Evolutionary conservation across 2,113 vertebrate genomes (phyloP), one percentile per base, ranked within the genome.

Genomic region (Macquaria australasica): DNA sequence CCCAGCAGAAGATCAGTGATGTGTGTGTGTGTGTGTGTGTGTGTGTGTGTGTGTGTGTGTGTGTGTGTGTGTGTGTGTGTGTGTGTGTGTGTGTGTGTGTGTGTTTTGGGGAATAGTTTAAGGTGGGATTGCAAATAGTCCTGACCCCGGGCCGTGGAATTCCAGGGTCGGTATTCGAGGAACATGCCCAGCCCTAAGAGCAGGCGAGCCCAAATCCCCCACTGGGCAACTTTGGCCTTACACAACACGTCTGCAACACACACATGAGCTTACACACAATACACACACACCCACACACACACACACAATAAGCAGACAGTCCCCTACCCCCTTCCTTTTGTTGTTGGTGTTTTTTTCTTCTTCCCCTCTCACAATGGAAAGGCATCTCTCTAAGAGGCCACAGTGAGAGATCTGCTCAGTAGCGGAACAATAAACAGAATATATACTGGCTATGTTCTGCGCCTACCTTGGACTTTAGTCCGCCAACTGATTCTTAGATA

Each of bases 331-430:
- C 91, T 88, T 89, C 80, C 89, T 88, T 91, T 89, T 91, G 86
- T 94, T 94, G 93, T 93, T 91, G 91, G 93, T 93, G 87, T 93
- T 90, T 89, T 88, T 91, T 88, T 86, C 79, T 43, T 78, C 84
- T 64, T 73, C 84, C 85, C 85, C 81, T 69, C 81, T 86, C 77
- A 87, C 91, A 93, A 91, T 87, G 75, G 87, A 89, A 87, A 91
- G 87, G 88, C 89, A 92, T 91, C 87, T 90, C 87, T 84, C 84
- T 80, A 48, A 91, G 87, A 93, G 88, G 86, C 91, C 89, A 41
- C 90, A 91, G 71, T 58, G 58, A 89, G 81, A 87, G 81, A 88
- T 92, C 81, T 58, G 74, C 81, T 91, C 79, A 58, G 59, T 39
- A 80, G 84, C 34, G 3, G 83, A 87, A 89, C 88, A 92, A 90